These are phyloP conservation scores for Julus scandinavius DNA, from an alignment of 2,888 invertebrate genomes.

Conservation along the genomic window DNA sequence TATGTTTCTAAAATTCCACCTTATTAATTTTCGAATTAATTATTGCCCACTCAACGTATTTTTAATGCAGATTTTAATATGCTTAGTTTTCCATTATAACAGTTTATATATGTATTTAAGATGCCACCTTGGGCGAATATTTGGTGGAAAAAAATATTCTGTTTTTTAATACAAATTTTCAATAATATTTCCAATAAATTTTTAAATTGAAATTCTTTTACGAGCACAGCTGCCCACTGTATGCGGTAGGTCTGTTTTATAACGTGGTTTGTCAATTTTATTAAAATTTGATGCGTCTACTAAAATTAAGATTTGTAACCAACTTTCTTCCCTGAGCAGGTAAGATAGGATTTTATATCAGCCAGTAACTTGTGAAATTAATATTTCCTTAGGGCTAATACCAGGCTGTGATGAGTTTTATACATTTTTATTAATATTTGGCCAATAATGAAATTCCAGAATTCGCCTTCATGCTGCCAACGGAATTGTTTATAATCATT, in stretches of 20 bases:
- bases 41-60: neutral
- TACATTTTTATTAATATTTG: slow-evolving; percentile 27
- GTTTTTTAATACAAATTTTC: neutral
- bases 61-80: neutral
- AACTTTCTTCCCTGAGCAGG: neutral
- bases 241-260: neutral
- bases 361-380: neutral
- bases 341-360: neutral
- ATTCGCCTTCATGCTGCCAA: neutral
- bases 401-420: neutral
- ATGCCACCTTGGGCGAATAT: neutral
- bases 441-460: slow-evolving; percentile 35
- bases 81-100: no score
- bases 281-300: neutral
- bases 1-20: neutral
- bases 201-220: neutral
- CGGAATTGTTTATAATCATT: neutral
- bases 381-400: slow-evolving; percentile 23
- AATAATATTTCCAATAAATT: neutral
- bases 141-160: neutral
- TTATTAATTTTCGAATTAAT: neutral
- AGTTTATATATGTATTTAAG: neutral
- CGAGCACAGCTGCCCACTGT: neutral
- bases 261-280: neutral
- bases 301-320: neutral